Evolutionary conservation across 1,140 invertebrate species (phyloP), one percentile per base, ranked within the genome.

Genomic region (Babylonia areolata): DNA sequence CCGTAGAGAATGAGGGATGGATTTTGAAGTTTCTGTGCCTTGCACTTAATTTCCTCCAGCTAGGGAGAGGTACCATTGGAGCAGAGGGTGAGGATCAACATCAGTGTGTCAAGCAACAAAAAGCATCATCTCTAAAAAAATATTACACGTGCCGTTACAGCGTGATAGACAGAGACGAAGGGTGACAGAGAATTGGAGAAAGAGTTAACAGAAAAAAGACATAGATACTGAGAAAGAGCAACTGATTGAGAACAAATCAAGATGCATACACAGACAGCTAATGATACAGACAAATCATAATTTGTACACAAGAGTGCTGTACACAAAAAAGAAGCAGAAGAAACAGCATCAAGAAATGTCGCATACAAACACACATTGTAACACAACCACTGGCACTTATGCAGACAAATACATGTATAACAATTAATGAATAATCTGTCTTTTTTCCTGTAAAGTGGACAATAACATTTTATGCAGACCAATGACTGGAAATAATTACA

Each of bases 1-100:
- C 82, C 82, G 69, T 69, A n/a, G 64, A 84, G 64, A 69, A 84
- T 73, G 40, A 69, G 54, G 23, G 82, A 84, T 15, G 82, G 82
- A 73, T 46, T 73, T 33, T 84, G 82, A n/a, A 84, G 82, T 71
- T 71, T 71, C 35, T 69, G 35, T 73, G 64, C 58, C 64, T 39
- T n/a, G 40, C 40, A 35, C 64, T 71, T 84, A 20, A 69, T 73
- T 33, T 84, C 54, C 40, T 84, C 64, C 82, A 84, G 64, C 82
- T 84, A 84, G 28, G 39, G 12, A 84, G 82, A 80, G 40, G 37
- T 64, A 75, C 17, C n/a, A n/a, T n/a, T 28, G 17, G 46, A 46
- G 46, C 46, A 80, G 1, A 80, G n/a, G 23, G 2, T 0, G 46
- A 51, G 17, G 46, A 15, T 35, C 31, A 73, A 35, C 0, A 73